These are phyloP conservation scores for Colossoma macropomum DNA, from an alignment of 2,113 vertebrate genomes.

Conservation along the genomic window DNA sequence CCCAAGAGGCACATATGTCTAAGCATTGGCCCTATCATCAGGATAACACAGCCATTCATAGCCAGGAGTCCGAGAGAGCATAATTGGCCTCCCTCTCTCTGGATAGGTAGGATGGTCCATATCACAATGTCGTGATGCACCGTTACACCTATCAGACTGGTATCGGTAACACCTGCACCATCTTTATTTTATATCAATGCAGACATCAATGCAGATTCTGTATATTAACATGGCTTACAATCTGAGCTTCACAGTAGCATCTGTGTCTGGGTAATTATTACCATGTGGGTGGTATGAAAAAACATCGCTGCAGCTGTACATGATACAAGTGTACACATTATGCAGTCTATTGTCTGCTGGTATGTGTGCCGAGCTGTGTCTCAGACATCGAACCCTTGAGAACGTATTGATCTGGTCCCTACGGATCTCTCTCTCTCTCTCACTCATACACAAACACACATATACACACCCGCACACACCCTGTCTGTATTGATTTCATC, in stretches of 20 bases:
- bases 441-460: constrained; percentile 43
- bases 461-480: constrained; percentile 45
- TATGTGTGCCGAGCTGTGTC: constrained; percentile 46
- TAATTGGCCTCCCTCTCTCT: no score
- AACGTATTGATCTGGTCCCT: constrained; percentile 45
- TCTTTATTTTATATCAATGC: not conserved
- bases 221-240: not conserved
- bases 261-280: constrained; percentile 12
- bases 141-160: no score
- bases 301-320: not conserved
- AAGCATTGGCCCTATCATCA: no score
- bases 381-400: constrained; percentile 51
- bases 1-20: no score
- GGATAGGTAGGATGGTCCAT: no score
- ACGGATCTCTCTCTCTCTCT: constrained; percentile 35
- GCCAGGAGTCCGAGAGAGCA: no score
- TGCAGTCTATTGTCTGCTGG: constrained; percentile 35
- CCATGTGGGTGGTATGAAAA: constrained; percentile 1
- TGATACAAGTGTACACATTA: constrained; percentile 23
- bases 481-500: constrained; percentile 53
- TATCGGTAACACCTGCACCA: no score
- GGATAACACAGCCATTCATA: no score
- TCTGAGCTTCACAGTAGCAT: not conserved
- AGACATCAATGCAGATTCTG: not conserved
- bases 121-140: no score